Percentiles rank a stretch among this genome's conserved stretches.
phyloP scores from a whole-genome alignment of 2,113 vertebrate genomes.

The Hippocampus guttulatus region DNA sequence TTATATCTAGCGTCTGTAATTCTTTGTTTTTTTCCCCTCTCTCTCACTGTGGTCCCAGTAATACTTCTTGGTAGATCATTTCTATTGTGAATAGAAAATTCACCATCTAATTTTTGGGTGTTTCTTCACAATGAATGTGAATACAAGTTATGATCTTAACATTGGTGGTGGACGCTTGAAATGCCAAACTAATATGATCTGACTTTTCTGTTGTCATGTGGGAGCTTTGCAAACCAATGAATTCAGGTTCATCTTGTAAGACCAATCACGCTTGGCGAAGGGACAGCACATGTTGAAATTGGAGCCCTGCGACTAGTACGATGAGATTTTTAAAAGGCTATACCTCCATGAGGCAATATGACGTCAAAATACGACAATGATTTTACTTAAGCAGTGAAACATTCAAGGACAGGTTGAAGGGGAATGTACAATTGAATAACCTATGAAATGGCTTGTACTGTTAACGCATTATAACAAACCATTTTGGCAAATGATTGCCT shows the following conservation, averaged over 20 bases:
- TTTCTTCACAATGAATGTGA: background rate
- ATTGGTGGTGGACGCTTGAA: background rate
- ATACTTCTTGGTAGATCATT: background rate
- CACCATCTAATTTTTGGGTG: background rate
- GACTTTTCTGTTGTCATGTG: conserved; percentile 47
- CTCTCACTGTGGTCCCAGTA: background rate
- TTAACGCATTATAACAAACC: conserved; percentile 56
- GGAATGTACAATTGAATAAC: conserved; percentile 60
- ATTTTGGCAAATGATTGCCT: conserved; percentile 38
- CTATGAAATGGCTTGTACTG: conserved; percentile 69
- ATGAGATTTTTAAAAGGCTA: background rate
- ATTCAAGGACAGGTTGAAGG: conserved; percentile 16
- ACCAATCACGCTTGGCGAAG: conserved; percentile 3
- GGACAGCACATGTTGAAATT: background rate
- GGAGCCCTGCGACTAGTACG: background rate
- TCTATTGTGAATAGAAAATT: background rate
- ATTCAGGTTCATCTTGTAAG: conserved; percentile 28
- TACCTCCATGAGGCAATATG: conserved; percentile 1
- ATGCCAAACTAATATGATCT: conserved; percentile 59
- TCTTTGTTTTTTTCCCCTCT: background rate
- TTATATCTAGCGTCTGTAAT: background rate
- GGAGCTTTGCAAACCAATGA: conserved; percentile 39
- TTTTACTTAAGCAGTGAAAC: conserved; percentile 30
- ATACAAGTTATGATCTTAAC: background rate
- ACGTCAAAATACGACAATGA: background rate